phyloP scores from a whole-genome alignment of 2,797 vertebrate genomes.

The Chelonia mydas region DNA sequence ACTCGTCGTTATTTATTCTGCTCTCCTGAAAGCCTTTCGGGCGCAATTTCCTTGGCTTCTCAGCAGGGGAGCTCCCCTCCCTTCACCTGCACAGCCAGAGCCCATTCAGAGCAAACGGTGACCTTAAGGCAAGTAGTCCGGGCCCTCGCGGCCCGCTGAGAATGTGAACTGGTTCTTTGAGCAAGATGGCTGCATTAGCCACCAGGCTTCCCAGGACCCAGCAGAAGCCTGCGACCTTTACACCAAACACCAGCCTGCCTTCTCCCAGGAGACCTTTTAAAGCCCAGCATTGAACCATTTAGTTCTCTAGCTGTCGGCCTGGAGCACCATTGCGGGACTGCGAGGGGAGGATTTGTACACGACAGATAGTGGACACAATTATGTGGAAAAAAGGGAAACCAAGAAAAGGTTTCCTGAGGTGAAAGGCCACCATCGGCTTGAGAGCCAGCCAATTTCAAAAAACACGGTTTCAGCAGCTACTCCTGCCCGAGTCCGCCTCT shows the following conservation, averaged over 20 bases:
- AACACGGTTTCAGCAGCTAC: not conserved
- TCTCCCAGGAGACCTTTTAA: not conserved
- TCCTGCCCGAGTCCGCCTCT: not conserved
- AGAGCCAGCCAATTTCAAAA: not conserved
- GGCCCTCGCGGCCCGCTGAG: not conserved
- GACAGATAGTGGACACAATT: not conserved
- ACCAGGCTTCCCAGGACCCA: not conserved
- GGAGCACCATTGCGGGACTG: not conserved
- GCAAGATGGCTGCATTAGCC: not conserved
- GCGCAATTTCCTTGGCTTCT: not conserved
- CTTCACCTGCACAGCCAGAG: not conserved
- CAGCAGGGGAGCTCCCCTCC: not conserved
- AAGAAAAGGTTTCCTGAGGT: not conserved
- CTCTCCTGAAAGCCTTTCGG: not conserved
- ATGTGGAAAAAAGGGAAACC: not conserved
- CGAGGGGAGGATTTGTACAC: not conserved
- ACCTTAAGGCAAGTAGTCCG: not conserved
- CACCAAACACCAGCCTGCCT: accelerated
- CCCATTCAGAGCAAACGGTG: accelerated
- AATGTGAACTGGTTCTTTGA: not conserved
- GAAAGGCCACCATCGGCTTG: not conserved
- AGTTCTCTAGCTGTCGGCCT: accelerated
- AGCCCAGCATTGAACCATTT: not conserved
- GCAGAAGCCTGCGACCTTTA: not conserved
- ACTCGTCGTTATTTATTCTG: slow-evolving; percentile 1